phyloP scores from a whole-genome alignment of 2,888 invertebrate genomes.

The Eristalinus sepulchralis region DNA sequence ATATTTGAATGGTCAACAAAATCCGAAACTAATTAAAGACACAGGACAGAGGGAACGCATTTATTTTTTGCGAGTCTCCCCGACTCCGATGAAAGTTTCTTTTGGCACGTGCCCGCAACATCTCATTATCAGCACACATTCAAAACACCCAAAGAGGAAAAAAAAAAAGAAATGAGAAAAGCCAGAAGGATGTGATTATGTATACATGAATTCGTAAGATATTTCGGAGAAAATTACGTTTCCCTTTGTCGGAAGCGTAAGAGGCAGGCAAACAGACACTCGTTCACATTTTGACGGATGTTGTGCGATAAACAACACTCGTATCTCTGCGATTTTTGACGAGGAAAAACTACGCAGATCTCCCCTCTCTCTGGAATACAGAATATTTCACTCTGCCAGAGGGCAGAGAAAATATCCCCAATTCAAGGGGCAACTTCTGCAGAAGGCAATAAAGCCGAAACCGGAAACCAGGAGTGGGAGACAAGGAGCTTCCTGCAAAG shows the following conservation, averaged over 20 bases:
- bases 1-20: no score
- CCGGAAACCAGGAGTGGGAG: conserved; percentile 4
- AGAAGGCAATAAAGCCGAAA: background rate
- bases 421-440: background rate
- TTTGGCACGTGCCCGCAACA: no score
- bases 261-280: background rate
- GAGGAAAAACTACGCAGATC: background rate
- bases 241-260: background rate
- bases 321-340: conserved; percentile 2
- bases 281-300: conserved; percentile 3
- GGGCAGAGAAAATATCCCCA: background rate
- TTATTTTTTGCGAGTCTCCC: no score
- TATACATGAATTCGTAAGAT: background rate
- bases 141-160: background rate
- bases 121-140: background rate
- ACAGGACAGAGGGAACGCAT: no score
- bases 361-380: background rate
- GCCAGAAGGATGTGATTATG: conserved; percentile 10
- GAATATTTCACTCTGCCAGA: background rate
- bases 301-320: conserved; percentile 21
- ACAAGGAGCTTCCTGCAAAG: background rate
- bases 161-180: background rate
- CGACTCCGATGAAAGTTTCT: no score
- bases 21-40: no score
- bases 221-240: conserved; percentile 9